Percentiles rank a stretch among this genome's conserved stretches.
Evolutionary conservation across 2,113 vertebrate species (phyloP).

Genomic region (Alces alces): DNA sequence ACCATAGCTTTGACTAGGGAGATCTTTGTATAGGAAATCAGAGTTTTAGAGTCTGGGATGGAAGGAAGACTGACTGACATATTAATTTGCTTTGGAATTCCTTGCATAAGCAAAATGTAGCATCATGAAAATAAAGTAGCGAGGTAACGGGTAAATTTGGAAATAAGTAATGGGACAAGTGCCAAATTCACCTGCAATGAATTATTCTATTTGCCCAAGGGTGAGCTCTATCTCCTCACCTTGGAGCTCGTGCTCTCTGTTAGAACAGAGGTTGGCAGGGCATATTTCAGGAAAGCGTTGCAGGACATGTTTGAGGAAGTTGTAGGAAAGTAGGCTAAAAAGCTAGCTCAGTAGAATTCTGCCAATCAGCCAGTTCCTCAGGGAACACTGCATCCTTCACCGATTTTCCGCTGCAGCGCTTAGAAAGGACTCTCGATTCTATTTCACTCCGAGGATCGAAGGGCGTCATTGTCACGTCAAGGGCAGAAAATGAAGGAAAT

Average conservation of each 20-base stretch:
- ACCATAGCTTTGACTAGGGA: background rate
- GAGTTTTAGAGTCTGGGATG: background rate
- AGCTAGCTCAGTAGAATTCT: background rate
- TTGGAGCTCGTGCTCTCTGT: accelerated
- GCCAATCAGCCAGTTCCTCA: background rate
- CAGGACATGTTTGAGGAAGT: accelerated
- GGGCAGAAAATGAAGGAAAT: background rate
- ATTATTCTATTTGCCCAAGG: background rate
- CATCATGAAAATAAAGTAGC: accelerated
- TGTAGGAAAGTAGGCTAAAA: accelerated
- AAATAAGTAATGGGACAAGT: background rate
- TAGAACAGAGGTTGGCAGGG: background rate
- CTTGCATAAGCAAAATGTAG: background rate
- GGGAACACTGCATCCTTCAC: background rate
- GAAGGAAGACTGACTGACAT: background rate
- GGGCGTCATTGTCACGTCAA: background rate
- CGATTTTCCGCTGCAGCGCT: background rate
- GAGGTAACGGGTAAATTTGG: background rate
- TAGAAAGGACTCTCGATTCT: background rate
- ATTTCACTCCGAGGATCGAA: background rate
- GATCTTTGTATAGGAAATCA: background rate
- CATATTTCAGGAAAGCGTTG: accelerated
- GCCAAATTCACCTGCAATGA: background rate
- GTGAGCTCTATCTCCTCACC: accelerated
- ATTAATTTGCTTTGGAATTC: background rate